Base-by-base conservation (phyloP, 2,797 vertebrate species). In the Sebastiscus albofasciatus region DNA sequence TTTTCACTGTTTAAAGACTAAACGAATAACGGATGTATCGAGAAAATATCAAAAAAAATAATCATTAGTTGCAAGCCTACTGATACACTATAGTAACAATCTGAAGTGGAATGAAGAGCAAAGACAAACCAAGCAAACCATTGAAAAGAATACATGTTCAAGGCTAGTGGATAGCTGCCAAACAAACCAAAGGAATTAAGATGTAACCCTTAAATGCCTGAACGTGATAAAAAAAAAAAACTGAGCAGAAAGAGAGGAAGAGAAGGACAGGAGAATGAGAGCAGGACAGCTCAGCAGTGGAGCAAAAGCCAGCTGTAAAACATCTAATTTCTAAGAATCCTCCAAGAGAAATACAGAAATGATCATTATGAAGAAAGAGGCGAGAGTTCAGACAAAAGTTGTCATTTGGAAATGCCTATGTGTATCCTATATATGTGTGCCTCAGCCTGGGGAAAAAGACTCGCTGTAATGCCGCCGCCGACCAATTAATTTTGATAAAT, bases 401-500 rank as follows among this genome's bases (percentile, higher is more conserved):
- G 80, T 66, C 62, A 33, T 77, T 74, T 61, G 52, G 54, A 86
- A 82, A 84, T 62, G 56, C 26, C 75, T 61, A 59, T 13, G 20
- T 72, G 59, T 34, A 39, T 34, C 34, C 34, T 65, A 22, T 16
- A 52, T n/a, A 49, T 66, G 39, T 39, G 33, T 34, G 33, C 34
- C 72, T 83, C 66, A 33, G 79, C 59, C 80, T 61, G 20, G 67
- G 70, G 65, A 90, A 79, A 90, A 79, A 83, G 55, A 75, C 83
- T 86, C 78, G 81, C 76, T 88, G 75, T 81, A 88, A 81, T 69
- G 69, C 77, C 59, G 69, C 79, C 60, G n/a, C 75, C 46, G 69
- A 87, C 92, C 93, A 95, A 94, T 95, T 95, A 92, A 92, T 89
- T 95, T 83, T 93, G 91, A 94, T 93, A 87, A 91, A 95, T 93